These are phyloP conservation scores for Allacma fusca DNA, from an alignment of 2,888 invertebrate species.

Conservation along the genomic window DNA sequence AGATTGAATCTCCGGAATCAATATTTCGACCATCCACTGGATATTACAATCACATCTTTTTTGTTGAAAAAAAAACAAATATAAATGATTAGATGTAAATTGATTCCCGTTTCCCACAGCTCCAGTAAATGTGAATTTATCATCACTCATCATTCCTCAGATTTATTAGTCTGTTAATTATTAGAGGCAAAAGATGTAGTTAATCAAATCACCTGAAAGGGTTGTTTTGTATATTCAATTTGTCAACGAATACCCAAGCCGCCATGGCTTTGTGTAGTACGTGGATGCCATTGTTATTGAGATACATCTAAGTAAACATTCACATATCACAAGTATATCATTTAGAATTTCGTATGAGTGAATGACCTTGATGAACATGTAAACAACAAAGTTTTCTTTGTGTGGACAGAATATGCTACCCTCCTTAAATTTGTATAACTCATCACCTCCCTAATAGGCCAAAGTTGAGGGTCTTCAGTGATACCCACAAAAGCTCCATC, in stretches of 20 bases:
- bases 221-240: slow-evolving; percentile 75
- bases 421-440: too few species aligned
- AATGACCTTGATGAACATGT: too few species aligned
- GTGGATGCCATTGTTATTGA: slow-evolving; percentile 76
- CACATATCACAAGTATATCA: too few species aligned
- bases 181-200: neutral
- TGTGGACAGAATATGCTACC: too few species aligned
- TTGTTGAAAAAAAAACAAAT: slow-evolving; percentile 9
- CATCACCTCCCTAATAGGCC: slow-evolving; percentile 57
- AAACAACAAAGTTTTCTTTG: too few species aligned
- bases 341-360: too few species aligned
- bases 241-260: slow-evolving; percentile 75
- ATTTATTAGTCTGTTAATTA: too few species aligned
- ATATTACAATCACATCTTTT: slow-evolving; percentile 58
- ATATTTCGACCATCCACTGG: slow-evolving; percentile 54
- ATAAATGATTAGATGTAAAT: too few species aligned
- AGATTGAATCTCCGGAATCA: slow-evolving; percentile 51
- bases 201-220: slow-evolving; percentile 66
- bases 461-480: slow-evolving; percentile 46
- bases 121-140: too few species aligned
- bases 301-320: slow-evolving; percentile 70
- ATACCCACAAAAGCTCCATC: slow-evolving; percentile 68
- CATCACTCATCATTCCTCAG: too few species aligned
- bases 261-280: slow-evolving; percentile 72
- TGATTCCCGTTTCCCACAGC: too few species aligned